These are phyloP conservation scores for Willowsia nigromaculata DNA, from an alignment of 2,888 invertebrate genomes.

Conservation along the genomic window DNA sequence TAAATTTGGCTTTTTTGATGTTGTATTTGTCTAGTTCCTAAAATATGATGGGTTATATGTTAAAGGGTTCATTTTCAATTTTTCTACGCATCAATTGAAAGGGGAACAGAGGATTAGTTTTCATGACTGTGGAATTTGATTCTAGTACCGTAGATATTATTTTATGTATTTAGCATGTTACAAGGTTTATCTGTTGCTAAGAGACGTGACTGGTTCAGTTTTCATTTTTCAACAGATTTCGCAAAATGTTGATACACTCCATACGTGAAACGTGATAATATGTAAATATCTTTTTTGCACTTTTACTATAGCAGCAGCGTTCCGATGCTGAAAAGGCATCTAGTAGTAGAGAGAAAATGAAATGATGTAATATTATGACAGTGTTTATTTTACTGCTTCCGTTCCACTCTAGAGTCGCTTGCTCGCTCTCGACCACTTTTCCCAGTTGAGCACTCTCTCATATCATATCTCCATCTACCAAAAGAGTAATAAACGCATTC, in stretches of 20 bases:
- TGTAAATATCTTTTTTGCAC: not conserved
- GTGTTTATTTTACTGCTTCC: slow-evolving; percentile 50
- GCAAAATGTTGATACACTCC: not conserved
- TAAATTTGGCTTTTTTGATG: not conserved
- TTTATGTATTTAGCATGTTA: not conserved
- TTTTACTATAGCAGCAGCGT: not conserved
- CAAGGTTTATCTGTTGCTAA: not conserved
- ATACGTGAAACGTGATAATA: slow-evolving; percentile 14
- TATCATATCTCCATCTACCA: slow-evolving; percentile 44
- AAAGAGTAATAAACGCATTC: slow-evolving; percentile 54
- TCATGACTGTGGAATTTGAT: not conserved
- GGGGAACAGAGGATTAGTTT: not conserved
- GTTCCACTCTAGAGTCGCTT: slow-evolving; percentile 3
- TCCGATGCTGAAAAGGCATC: not conserved
- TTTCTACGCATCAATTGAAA: not conserved
- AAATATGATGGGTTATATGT: too few species aligned
- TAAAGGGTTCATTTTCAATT: not conserved
- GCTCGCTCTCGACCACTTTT: slow-evolving; percentile 7
- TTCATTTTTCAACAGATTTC: not conserved
- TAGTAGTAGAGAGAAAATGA: not conserved
- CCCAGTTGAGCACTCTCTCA: slow-evolving; percentile 34
- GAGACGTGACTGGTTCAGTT: not conserved
- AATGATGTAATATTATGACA: slow-evolving; percentile 38
- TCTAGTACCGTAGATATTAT: not conserved
- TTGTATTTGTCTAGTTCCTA: not conserved